A percentile compares a stretch with the other conserved stretches of the same genome.
Evolutionary conservation across 2,113 vertebrate genomes (phyloP).

Genomic region (Holacanthus passer): DNA sequence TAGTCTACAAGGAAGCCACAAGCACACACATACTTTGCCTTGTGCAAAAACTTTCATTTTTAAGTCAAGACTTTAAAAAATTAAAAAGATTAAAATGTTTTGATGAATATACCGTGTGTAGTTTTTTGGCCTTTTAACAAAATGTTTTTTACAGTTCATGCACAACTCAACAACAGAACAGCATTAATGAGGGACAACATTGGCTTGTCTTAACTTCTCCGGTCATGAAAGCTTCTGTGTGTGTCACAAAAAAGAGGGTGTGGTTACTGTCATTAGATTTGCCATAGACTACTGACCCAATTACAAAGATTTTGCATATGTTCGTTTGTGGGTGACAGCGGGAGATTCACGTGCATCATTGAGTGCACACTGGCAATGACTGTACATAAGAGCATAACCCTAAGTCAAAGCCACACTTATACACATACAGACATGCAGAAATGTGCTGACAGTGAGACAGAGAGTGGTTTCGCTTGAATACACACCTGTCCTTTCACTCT

Average conservation of each 20-base stretch:
- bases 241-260: not conserved
- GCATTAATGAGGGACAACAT: slow-evolving; percentile 30
- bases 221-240: slow-evolving; percentile 31
- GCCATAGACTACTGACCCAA: slow-evolving; percentile 43
- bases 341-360: slow-evolving; percentile 20
- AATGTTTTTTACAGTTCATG: not conserved
- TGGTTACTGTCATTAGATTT: slow-evolving; percentile 33
- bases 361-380: slow-evolving; percentile 49
- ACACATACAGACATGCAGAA: slow-evolving; percentile 11
- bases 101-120: not conserved
- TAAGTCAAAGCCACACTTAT: slow-evolving; percentile 35
- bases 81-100: too few relatives aligned
- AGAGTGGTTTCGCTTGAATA: slow-evolving; percentile 73
- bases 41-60: not conserved
- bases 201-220: slow-evolving; percentile 45
- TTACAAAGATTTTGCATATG: slow-evolving; percentile 34
- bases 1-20: slow-evolving; percentile 1
- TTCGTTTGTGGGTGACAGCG: slow-evolving; percentile 21
- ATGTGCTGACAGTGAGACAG: slow-evolving; percentile 62
- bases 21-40: not conserved
- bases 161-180: not conserved
- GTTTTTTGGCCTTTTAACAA: not conserved
- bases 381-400: slow-evolving; percentile 49
- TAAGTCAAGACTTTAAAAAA: not conserved
- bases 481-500: slow-evolving; percentile 75